Percentiles rank a stretch among this genome's conserved stretches.
These are phyloP conservation scores for Hepsetus odoe DNA, from an alignment of 2,113 vertebrate genomes.

Conservation along the genomic window DNA sequence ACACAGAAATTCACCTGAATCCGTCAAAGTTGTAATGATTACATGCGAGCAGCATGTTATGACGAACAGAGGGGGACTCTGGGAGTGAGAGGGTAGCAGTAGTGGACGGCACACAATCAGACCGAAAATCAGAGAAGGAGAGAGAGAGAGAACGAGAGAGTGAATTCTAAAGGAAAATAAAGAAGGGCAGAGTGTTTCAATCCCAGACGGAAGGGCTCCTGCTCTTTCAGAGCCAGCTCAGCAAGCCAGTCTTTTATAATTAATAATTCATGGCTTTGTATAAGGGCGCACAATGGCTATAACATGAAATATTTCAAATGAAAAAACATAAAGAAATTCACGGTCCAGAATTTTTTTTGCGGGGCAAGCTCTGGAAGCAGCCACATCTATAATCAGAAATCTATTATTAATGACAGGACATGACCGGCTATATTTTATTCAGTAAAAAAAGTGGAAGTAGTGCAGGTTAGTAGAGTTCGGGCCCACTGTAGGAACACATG, in stretches of 20 bases:
- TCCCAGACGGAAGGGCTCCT: conserved; percentile 51
- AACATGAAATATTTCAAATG: conserved; percentile 63
- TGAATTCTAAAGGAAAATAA: conserved; percentile 40
- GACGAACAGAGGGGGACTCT: not conserved
- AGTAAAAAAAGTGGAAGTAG: conserved; percentile 58
- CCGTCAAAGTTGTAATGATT: not conserved
- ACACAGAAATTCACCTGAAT: not conserved
- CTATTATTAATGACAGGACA: conserved; percentile 68
- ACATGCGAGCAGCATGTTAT: not conserved
- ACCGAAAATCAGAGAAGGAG: conserved; percentile 20
- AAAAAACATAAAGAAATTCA: conserved; percentile 64
- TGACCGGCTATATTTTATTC: conserved; percentile 70
- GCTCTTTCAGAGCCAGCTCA: conserved; percentile 57
- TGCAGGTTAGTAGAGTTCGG: conserved; percentile 57
- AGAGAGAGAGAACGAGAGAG: conserved; percentile 7
- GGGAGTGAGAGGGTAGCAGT: not conserved
- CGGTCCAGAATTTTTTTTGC: conserved; percentile 49
- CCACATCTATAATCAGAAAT: conserved; percentile 69
- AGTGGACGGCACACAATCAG: not conserved
- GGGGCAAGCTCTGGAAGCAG: conserved; percentile 59
- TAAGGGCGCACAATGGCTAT: conserved; percentile 55
- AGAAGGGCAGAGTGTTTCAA: conserved; percentile 44
- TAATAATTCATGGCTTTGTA: conserved; percentile 67
- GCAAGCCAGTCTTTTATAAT: conserved; percentile 60
- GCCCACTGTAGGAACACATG: conserved; percentile 51